These are phyloP conservation scores for Venusia cambrica DNA, from an alignment of 2,888 invertebrate genomes.

Conservation along the genomic window DNA sequence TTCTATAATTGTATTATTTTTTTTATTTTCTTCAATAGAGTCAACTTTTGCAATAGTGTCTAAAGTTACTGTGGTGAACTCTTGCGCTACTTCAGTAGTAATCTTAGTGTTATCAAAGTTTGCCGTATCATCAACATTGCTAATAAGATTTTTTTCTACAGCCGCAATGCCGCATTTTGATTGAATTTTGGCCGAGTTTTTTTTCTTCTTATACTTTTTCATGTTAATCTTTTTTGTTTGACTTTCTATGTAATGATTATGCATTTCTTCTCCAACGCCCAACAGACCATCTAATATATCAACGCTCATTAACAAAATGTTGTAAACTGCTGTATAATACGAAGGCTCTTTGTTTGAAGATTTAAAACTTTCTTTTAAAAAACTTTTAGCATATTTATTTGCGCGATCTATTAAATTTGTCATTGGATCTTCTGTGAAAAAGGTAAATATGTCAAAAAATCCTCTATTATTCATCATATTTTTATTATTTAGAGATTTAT, in stretches of 20 bases:
- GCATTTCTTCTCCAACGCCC: slow-evolving; percentile 47
- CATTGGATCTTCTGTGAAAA: slow-evolving; percentile 45
- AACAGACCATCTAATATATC: slow-evolving; percentile 59
- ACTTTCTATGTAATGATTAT: slow-evolving; percentile 35
- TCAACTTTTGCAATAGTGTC: too few relatives aligned
- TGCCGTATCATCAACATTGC: not conserved
- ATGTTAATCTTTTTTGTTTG: slow-evolving; percentile 25
- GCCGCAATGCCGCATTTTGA: slow-evolving; percentile 23
- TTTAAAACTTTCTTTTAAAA: slow-evolving; percentile 44
- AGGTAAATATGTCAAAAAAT: slow-evolving; percentile 36
- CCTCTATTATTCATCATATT: slow-evolving; percentile 37
- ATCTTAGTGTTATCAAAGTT: too few relatives aligned
- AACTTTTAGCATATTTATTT: slow-evolving; percentile 45
- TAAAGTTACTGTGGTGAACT: too few relatives aligned
- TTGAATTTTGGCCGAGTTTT: slow-evolving; percentile 18
- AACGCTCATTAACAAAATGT: slow-evolving; percentile 52
- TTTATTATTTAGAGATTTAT: slow-evolving; percentile 1
- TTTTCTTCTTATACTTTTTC: slow-evolving; percentile 30
- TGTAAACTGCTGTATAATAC: slow-evolving; percentile 56
- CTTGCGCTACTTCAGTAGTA: too few relatives aligned
- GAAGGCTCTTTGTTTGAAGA: slow-evolving; percentile 41
- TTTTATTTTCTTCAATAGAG: too few relatives aligned
- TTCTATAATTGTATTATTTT: too few relatives aligned
- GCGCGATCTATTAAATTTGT: slow-evolving; percentile 38
- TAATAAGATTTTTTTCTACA: slow-evolving; percentile 13